phyloP scores from a whole-genome alignment of 2,888 invertebrate species.

The Heliothis peltigera region DNA sequence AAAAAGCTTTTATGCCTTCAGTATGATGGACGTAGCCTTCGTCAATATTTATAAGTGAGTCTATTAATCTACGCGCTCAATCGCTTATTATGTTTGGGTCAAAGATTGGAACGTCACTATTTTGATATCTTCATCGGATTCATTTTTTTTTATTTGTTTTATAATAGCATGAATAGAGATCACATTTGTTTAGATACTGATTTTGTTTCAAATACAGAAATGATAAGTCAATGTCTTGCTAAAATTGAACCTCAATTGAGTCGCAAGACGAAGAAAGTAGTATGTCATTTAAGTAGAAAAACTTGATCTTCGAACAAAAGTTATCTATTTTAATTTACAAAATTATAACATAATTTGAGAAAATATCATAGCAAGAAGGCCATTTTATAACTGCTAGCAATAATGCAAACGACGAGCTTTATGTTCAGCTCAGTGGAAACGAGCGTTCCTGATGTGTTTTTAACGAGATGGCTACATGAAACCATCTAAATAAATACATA shows the following conservation, averaged over 20 bases:
- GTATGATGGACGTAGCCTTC: constrained; percentile 44
- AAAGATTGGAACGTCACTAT: constrained; percentile 14
- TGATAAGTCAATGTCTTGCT: too few relatives aligned
- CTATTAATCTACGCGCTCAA: constrained; percentile 31
- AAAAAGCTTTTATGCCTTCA: constrained; percentile 46
- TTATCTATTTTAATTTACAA: constrained; percentile 3
- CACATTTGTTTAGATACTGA: too few relatives aligned
- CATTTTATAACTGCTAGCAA: constrained; percentile 19
- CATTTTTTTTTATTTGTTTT: neutral
- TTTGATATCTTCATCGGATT: neutral
- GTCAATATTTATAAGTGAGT: constrained; percentile 42
- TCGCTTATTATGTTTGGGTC: constrained; percentile 18
- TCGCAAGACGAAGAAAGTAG: too few relatives aligned
- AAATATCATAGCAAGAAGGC: constrained; percentile 15
- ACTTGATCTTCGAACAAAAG: neutral
- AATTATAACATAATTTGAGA: constrained; percentile 7
- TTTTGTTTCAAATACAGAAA: too few relatives aligned
- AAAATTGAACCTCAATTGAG: too few relatives aligned
- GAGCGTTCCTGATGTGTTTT: constrained; percentile 39
- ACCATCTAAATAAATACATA: constrained; percentile 41
- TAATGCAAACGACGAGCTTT: constrained; percentile 32
- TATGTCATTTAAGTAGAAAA: neutral
- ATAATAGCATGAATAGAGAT: neutral
- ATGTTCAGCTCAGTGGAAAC: constrained; percentile 16
- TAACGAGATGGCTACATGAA: constrained; percentile 47